A percentile compares a stretch with the other conserved stretches of the same genome.
phyloP scores from a whole-genome alignment of 2,113 vertebrate species.

The Caranx melampygus region DNA sequence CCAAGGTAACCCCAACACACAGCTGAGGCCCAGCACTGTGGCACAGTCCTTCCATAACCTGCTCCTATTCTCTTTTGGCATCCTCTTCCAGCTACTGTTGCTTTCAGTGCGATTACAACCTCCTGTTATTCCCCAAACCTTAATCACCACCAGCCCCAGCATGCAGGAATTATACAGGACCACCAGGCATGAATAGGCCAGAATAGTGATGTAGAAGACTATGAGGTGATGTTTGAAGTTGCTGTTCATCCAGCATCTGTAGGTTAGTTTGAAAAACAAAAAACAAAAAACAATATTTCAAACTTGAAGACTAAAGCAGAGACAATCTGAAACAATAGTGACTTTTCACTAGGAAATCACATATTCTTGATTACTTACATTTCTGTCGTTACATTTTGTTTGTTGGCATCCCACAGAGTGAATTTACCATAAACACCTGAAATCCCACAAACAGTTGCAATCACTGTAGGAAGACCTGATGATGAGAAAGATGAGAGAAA shows the following conservation, averaged over 20 bases:
- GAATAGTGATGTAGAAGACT: conserved; percentile 83
- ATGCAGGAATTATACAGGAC: conserved; percentile 88
- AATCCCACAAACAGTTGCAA: conserved; percentile 63
- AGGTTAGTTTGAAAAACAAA: background rate
- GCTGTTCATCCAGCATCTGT: conserved; percentile 80
- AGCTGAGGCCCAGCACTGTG: conserved; percentile 89
- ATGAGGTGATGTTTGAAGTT: conserved; percentile 24
- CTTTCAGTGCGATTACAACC: background rate
- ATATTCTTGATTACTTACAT: conserved; percentile 69
- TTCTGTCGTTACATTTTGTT: conserved; percentile 11
- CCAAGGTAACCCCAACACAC: conserved; percentile 91
- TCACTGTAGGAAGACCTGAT: conserved; percentile 78
- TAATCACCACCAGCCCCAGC: conserved; percentile 86
- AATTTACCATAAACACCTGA: conserved; percentile 74
- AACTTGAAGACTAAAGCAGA: background rate
- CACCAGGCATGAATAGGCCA: conserved; percentile 88
- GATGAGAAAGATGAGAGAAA: background rate
- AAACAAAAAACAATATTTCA: background rate
- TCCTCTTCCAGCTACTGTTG: conserved; percentile 14
- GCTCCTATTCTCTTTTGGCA: conserved; percentile 44
- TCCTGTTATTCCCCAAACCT: conserved; percentile 79
- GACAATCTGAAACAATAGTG: background rate
- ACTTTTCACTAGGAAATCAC: background rate
- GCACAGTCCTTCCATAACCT: conserved; percentile 77
- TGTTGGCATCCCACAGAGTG: background rate